phyloP scores from a whole-genome alignment of 2,797 vertebrate species.

The Typhlichthys eigenmanni region DNA sequence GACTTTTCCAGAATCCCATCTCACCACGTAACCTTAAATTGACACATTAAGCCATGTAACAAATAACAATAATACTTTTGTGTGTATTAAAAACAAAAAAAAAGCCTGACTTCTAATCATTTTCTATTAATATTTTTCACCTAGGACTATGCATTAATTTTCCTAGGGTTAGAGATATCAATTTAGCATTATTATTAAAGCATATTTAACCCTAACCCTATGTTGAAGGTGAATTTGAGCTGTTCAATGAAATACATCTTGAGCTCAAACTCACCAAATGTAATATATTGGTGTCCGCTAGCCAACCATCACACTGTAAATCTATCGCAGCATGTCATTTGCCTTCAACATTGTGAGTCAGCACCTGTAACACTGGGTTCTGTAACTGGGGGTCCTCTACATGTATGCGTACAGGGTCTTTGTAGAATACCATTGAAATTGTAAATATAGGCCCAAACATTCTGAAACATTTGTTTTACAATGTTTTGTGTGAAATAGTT shows the following conservation, averaged over 20 bases:
- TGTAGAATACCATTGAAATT: no score
- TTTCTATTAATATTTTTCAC: background rate
- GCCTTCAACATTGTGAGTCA: background rate
- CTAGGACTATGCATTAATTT: background rate
- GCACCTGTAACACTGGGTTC: background rate
- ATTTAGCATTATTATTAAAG: background rate
- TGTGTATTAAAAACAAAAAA: background rate
- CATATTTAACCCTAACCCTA: no score
- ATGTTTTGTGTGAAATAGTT: no score
- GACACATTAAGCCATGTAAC: constrained; percentile 32
- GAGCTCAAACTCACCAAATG: no score
- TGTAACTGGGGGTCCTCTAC: no score
- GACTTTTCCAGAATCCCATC: constrained; percentile 70
- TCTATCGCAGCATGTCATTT: background rate
- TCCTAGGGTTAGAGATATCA: background rate
- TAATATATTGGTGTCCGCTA: no score
- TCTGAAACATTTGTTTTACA: no score
- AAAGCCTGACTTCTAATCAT: constrained; percentile 8
- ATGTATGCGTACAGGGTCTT: no score
- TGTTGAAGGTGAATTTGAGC: no score
- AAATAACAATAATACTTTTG: no score
- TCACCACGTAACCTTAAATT: constrained; percentile 44
- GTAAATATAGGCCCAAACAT: no score
- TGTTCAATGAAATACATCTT: no score
- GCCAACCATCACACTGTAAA: background rate